Evolutionary conservation across 2,888 invertebrate species (phyloP).

Genomic region (Anthrax anthrax): DNA sequence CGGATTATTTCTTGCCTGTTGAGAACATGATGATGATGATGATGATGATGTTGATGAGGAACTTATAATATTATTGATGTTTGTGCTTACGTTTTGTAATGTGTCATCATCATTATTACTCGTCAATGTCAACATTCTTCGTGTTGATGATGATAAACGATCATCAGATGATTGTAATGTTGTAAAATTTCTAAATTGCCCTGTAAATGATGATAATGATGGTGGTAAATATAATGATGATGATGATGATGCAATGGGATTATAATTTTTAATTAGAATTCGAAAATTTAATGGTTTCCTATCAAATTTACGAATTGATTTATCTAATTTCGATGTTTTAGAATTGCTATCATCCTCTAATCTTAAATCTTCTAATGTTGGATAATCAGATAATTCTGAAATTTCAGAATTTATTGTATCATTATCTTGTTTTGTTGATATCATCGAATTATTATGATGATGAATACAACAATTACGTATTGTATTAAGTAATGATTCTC

Average conservation of each 20-base stretch:
- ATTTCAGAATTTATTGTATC: not conserved
- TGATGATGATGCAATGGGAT: not conserved
- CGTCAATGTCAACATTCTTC: too few relatives aligned
- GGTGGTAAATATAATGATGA: too few relatives aligned
- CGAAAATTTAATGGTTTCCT: not conserved
- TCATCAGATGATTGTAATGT: constrained; percentile 15
- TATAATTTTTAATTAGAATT: not conserved
- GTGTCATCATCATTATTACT: too few relatives aligned
- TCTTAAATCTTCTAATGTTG: constrained; percentile 6
- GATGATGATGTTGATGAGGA: not conserved
- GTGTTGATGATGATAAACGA: too few relatives aligned
- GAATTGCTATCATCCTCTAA: constrained; percentile 4
- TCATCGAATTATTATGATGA: constrained; percentile 4
- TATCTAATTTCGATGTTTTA: not conserved
- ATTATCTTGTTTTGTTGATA: not conserved
- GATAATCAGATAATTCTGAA: constrained; percentile 5
- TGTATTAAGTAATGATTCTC: constrained; percentile 15
- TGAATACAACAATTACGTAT: constrained; percentile 15
- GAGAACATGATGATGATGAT: constrained; percentile 49
- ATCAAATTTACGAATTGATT: not conserved
- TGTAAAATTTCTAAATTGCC: constrained; percentile 17
- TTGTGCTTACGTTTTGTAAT: too few relatives aligned
- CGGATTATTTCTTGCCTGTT: constrained; percentile 53
- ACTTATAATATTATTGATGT: too few relatives aligned
- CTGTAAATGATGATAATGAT: constrained; percentile 10